Conservation (phyloP, 2,113 vertebrate genomes). For the Protobothrops mucrosquamatus region DNA sequence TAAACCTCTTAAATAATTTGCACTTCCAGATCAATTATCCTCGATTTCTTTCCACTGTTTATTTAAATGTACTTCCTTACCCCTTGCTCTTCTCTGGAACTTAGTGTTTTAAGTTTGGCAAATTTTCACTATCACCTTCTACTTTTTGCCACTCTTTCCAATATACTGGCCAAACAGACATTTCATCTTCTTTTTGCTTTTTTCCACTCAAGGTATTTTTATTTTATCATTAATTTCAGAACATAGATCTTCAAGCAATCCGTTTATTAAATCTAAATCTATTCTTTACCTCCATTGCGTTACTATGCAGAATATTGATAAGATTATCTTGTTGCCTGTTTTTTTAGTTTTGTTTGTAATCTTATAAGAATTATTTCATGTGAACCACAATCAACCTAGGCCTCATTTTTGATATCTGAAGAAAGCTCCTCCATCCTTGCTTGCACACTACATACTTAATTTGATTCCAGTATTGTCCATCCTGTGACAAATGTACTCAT, state of each 20-base stretch:
- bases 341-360: background rate
- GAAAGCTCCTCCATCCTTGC: background rate
- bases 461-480: background rate
- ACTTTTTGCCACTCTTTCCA: background rate
- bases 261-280: background rate
- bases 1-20: background rate
- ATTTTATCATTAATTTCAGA: background rate
- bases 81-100: background rate
- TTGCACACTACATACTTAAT: background rate
- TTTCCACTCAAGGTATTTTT: background rate
- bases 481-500: background rate
- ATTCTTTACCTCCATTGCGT: background rate
- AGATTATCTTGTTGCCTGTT: background rate
- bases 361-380: background rate
- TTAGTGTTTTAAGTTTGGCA: background rate
- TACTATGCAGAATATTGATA: background rate
- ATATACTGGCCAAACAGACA: background rate
- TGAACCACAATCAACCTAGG: background rate
- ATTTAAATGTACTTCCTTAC: background rate
- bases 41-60: background rate
- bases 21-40: background rate
- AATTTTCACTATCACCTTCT: background rate
- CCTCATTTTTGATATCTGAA: background rate
- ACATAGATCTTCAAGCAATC: background rate
- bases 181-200: background rate